Conservation (phyloP, 1,140 invertebrate genomes). For the Drosophila pseudoobscura region DNA sequence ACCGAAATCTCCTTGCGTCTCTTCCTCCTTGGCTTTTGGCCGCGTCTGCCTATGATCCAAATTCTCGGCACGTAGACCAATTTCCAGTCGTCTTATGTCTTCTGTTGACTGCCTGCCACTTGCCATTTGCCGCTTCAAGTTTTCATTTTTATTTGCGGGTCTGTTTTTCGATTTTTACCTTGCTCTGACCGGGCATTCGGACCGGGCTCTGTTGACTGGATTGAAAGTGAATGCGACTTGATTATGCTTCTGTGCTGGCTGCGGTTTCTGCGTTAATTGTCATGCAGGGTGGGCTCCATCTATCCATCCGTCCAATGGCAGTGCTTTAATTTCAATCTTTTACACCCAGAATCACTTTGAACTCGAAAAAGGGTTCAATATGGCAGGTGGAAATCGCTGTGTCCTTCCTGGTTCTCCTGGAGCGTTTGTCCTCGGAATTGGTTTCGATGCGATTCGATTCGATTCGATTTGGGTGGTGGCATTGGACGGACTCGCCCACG, state of each 20-base stretch:
- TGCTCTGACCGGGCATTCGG: slow-evolving; percentile 7
- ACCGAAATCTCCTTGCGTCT: slow-evolving; percentile 11
- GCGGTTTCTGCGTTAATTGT: slow-evolving; percentile 53
- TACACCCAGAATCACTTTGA: slow-evolving; percentile 26
- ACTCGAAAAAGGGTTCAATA: background rate
- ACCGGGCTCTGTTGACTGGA: slow-evolving; percentile 8
- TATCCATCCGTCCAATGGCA: slow-evolving; percentile 37
- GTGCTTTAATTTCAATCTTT: slow-evolving; percentile 60
- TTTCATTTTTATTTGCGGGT: slow-evolving; percentile 44
- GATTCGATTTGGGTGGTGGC: background rate
- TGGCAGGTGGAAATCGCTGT: background rate
- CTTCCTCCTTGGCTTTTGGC: slow-evolving; percentile 35
- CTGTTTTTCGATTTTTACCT: slow-evolving; percentile 10
- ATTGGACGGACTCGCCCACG: background rate
- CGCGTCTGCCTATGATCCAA: slow-evolving; percentile 61
- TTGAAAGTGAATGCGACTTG: slow-evolving; percentile 73
- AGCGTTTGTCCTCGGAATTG: too few relatives aligned
- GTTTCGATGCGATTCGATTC: background rate
- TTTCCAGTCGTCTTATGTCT: slow-evolving; percentile 45
- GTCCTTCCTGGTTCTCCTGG: too few relatives aligned
- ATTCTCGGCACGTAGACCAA: slow-evolving; percentile 64
- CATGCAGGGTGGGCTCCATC: slow-evolving; percentile 38
- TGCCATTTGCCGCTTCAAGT: slow-evolving; percentile 30
- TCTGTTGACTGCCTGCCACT: too few relatives aligned
- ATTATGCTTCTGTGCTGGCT: slow-evolving; percentile 26